A percentile compares a stretch with the other conserved stretches of the same genome.
Conservation (phyloP, 2,113 vertebrate genomes). For the Callopanchax toddi region DNA sequence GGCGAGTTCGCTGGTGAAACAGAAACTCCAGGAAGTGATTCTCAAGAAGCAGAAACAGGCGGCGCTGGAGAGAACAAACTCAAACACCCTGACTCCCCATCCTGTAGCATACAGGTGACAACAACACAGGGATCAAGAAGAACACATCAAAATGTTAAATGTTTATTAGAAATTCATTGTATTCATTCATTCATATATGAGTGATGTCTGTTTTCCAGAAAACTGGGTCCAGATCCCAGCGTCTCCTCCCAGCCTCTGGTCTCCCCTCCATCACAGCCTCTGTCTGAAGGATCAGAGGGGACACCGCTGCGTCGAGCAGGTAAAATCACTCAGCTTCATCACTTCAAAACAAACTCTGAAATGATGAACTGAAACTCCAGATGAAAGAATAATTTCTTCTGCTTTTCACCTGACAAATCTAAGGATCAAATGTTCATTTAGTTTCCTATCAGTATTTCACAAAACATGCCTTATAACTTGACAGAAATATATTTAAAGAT, state of each 20-base stretch:
- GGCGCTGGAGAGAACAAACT: slow-evolving; percentile 87
- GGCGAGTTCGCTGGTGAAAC: slow-evolving; percentile 90
- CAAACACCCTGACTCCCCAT: slow-evolving; percentile 71
- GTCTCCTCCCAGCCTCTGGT: slow-evolving; percentile 79
- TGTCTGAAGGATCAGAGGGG: slow-evolving; percentile 82
- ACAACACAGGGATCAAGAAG: background rate
- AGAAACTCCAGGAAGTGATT: slow-evolving; percentile 91
- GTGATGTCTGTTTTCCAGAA: slow-evolving; percentile 71
- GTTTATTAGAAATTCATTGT: background rate
- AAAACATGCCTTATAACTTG: too few species aligned
- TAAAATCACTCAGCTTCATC: slow-evolving; percentile 51
- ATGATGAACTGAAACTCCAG: too few species aligned
- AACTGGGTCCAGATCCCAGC: slow-evolving; percentile 84
- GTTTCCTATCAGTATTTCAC: too few species aligned
- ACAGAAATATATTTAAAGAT: too few species aligned
- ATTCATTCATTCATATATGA: too few species aligned
- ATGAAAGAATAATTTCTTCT: too few species aligned
- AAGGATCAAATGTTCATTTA: too few species aligned
- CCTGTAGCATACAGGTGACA: slow-evolving; percentile 85
- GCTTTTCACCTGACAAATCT: too few species aligned
- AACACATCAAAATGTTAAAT: background rate
- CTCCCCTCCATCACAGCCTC: slow-evolving; percentile 74
- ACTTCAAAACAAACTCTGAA: background rate
- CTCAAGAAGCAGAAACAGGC: slow-evolving; percentile 91
- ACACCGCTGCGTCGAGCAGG: slow-evolving; percentile 89